A percentile compares a stretch with the other conserved stretches of the same genome.
Conservation (phyloP, 2,113 vertebrate genomes). For the Anoplopoma fimbria region DNA sequence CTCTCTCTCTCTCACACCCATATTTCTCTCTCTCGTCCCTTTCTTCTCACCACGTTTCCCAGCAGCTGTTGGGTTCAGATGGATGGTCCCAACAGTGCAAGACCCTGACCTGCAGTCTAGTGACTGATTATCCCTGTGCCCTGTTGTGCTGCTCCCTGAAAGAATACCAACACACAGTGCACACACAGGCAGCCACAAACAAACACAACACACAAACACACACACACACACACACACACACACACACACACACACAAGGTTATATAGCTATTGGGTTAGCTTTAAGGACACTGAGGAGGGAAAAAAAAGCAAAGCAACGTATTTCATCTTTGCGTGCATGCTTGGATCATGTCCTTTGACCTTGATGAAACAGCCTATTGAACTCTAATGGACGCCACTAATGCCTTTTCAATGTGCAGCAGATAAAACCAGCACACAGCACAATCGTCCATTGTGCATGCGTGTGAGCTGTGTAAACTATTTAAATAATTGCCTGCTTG, state of each 20-base stretch:
- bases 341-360: conserved; percentile 60
- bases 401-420: conserved; percentile 52
- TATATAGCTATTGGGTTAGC: conserved; percentile 50
- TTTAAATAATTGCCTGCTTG: conserved; percentile 41
- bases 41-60: conserved; percentile 61
- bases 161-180: conserved; percentile 47
- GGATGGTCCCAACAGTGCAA: conserved; percentile 74
- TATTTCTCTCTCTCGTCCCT: conserved; percentile 51
- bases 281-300: conserved; percentile 49
- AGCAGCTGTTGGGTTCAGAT: conserved; percentile 80
- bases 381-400: conserved; percentile 42
- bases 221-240: conserved; percentile 42
- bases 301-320: conserved; percentile 24
- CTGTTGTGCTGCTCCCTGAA: conserved; percentile 63
- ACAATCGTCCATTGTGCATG: conserved; percentile 38
- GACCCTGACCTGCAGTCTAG: conserved; percentile 77
- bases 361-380: conserved; percentile 61
- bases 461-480: conserved; percentile 46
- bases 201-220: conserved; percentile 13
- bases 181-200: conserved; percentile 23
- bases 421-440: conserved; percentile 43
- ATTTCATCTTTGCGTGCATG: conserved; percentile 66
- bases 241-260: conserved; percentile 54
- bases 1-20: background rate
- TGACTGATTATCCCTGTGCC: conserved; percentile 81